Conservation (phyloP, 1,140 invertebrate species). For the Pantala flavescens region DNA sequence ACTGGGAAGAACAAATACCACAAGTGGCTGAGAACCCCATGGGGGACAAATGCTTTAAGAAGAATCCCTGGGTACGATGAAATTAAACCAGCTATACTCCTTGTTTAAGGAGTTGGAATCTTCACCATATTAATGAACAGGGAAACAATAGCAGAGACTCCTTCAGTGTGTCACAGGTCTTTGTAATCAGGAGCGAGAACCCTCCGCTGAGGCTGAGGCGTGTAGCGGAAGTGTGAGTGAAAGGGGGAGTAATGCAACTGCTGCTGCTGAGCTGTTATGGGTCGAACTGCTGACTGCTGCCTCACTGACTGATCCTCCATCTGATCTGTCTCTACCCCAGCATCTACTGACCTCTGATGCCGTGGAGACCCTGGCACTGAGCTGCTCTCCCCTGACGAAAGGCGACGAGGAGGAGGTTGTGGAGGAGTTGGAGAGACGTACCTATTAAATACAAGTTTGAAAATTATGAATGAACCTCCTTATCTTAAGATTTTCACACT, state of each 20-base stretch:
- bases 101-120: neutral
- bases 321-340: neutral
- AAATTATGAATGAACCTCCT: neutral
- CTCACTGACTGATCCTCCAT: neutral
- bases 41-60: constrained; percentile 1
- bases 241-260: constrained; percentile 16
- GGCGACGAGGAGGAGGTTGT: constrained; percentile 44
- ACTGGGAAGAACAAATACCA: neutral
- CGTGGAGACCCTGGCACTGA: constrained; percentile 58
- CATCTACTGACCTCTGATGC: constrained; percentile 30
- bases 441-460: constrained; percentile 29
- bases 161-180: neutral
- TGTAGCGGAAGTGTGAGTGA: constrained; percentile 53
- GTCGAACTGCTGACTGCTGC: neutral
- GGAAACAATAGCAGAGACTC: neutral
- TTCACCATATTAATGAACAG: neutral
- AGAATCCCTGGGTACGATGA: neutral
- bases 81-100: neutral
- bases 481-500: neutral
- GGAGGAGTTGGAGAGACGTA: constrained; percentile 56
- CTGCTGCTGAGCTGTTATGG: neutral
- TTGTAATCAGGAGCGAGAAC: neutral
- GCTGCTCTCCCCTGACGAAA: constrained; percentile 45
- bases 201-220: constrained; percentile 57
- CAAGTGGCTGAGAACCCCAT: neutral